Base-by-base conservation (phyloP, 2,113 vertebrate genomes). In the Brachypteracias leptosomus region DNA sequence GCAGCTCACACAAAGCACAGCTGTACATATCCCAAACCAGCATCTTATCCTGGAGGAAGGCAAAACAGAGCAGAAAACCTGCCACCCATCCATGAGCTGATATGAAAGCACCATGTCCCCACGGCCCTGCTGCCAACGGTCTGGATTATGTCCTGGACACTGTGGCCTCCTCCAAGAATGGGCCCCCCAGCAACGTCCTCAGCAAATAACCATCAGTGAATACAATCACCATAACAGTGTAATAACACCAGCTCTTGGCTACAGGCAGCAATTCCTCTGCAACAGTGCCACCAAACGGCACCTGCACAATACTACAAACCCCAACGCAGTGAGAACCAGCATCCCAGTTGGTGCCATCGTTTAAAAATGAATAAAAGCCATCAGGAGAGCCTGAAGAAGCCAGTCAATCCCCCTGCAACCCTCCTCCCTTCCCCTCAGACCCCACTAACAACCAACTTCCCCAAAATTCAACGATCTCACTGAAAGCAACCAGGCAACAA, bases 241-340 rank as follows among this genome's bases (percentile, higher is more conserved):
- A 80, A 16, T n/a, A 86, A 74, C 44, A 59, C 59, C 36, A 42
- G 72, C 38, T 63, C 24, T 19, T 51, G 68, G 76, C 68, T 74
- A 46, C 80, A 67, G 61, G 67, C 81, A 63, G 67, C 67, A 89
- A 93, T 12, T 71, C 91, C 26, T 89, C 91, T 91, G 67, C 96
- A 95, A 94, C 67, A 93, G 58, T 96, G 96, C 93, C 96, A 97
- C 96, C 95, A 89, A 83, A 95, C 10, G 96, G 87, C 93, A 85
- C 28, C 40, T 16, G 0, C 0, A 21, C 74, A 57, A 63, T 2
- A 77, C 67, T 89, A 58, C 96, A 89, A 55, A 92, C 63, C 51
- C 40, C 54, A 46, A 2, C 3, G 1, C 38, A 0, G 26, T 11
- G 3, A 90, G 49, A 75, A 88, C 22, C 81, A 36, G 36, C 67